Base-by-base conservation (phyloP, 2,888 invertebrate species). In the Luffia ferchaultella region DNA sequence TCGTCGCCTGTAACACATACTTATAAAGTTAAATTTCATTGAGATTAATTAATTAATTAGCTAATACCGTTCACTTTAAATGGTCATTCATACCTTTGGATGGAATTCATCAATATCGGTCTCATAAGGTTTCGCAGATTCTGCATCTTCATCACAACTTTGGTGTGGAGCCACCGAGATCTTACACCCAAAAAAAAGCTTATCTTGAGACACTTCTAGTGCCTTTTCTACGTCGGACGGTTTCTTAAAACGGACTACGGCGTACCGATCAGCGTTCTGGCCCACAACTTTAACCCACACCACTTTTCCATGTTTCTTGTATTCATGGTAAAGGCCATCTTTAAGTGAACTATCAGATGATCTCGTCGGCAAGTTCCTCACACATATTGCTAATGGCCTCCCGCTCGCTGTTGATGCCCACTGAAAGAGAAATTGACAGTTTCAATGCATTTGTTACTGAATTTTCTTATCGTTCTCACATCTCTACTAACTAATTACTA, bases 291-390 rank as follows among this genome's bases (percentile, higher is more conserved):
- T 93, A 53, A 97, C 96, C 89, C 95, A 95, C 62, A 95, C 94
- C 63, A 97, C 97, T 85, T 97, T 97, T 57, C 97, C 98, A 82
- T 97, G 96, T 73, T 97, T 98, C 86, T 98, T 98, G 87, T 97
- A 98, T 84, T 97, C 97, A 85, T 98, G 97, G 85, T 96, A 98
- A 61, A 98, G 89, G 60, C 97, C 98, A 85, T 98, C 98, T 85
- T 97, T 96, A 62, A 98, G 86, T 65, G 96, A 97, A 62, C 96
- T 95, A 78, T 97, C 97, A 72, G 92, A 90, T 63, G 95, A 96
- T 63, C 96, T 88, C 56, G 92, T 89, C 57, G 96, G 96, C 66
- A 96, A 86, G 83, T 96, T 96, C 67, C 93, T 89, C 61, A 96
- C 95, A 83, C 95, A 95, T 70, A 96, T 95, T 57, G 95, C 95